Base-by-base conservation (phyloP, 2,797 vertebrate genomes). In the Sparidentex hasta region DNA sequence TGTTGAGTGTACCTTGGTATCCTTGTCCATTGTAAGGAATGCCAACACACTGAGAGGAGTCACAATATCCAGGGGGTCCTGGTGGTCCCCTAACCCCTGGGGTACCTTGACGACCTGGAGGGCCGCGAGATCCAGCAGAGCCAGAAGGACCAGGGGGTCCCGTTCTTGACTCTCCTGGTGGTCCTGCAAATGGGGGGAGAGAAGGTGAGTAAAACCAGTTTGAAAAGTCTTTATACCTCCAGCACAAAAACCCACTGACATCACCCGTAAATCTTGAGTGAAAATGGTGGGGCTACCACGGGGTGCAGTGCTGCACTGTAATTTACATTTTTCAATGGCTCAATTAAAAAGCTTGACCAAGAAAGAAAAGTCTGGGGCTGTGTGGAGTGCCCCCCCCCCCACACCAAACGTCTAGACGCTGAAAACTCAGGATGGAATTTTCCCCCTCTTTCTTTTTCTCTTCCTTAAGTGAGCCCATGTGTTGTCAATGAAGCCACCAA, bases 11-110 rank as follows among this genome's bases (percentile, higher is more conserved):
- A 99, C 98, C 98, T 98, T 97, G 96, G 88, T 98, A 99, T 94
- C 98, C 98, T 96, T 98, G 97, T 83, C 98, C 98, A 1, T 99
- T 99, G 96, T 99, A 99, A 87, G 98, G 97, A 87, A 99, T 98
- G 91, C 98, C 98, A 85, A 98, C 96, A 90, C 98, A 99, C 92
- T 99, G 97, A 85, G 98, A 99, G 25, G 98, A 99, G 91, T 99
- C 98, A 56, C 98, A 99, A 87, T 99, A 99, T 62, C 98, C 98
- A 82, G 97, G 83, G 84, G 98, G 97, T 73, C 98, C 98, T 11
- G 97, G 92, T 27, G 98, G 98, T 84, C 98, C 98, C 92, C 98
- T 96, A 89, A 98, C 95, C 63, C 98, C 98, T 48, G 95, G 74
- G 87, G 94, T 96, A 84, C 98, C 98, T 80, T 97, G 97, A 81